phyloP scores from a whole-genome alignment of 2,113 vertebrate genomes.

The Tragelaphus strepsiceros region DNA sequence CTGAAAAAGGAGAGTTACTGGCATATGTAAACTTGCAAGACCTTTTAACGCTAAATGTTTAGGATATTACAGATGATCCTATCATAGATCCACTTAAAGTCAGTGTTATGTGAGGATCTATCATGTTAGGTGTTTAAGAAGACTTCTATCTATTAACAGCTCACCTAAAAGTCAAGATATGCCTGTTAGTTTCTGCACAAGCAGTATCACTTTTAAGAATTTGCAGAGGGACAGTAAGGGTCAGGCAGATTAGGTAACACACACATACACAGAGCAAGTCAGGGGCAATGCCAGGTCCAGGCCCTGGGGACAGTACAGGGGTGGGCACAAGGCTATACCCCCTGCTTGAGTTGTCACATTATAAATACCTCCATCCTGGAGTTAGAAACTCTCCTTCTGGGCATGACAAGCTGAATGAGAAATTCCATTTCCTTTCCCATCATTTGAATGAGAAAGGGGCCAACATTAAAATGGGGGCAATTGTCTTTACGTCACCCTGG shows the following conservation, averaged over 20 bases:
- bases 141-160: neutral
- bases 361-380: neutral
- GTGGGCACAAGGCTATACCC: accelerated
- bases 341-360: neutral
- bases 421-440: neutral
- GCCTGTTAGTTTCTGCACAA: neutral
- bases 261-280: neutral
- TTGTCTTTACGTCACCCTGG: conserved; percentile 42
- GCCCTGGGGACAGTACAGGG: neutral
- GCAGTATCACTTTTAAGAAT: neutral
- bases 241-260: neutral
- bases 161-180: neutral
- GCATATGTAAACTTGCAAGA: neutral
- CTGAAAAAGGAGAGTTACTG: neutral
- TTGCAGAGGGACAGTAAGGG: neutral
- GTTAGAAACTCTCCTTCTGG: neutral
- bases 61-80: neutral
- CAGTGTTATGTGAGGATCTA: neutral
- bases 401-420: neutral
- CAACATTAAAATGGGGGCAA: neutral
- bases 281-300: neutral
- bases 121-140: neutral
- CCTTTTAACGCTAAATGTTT: neutral
- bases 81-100: neutral
- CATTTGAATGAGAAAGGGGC: conserved; percentile 30